A percentile compares a stretch with the other conserved stretches of the same genome.
Conservation (phyloP, 2,888 invertebrate genomes). For the Blomia tropicalis region DNA sequence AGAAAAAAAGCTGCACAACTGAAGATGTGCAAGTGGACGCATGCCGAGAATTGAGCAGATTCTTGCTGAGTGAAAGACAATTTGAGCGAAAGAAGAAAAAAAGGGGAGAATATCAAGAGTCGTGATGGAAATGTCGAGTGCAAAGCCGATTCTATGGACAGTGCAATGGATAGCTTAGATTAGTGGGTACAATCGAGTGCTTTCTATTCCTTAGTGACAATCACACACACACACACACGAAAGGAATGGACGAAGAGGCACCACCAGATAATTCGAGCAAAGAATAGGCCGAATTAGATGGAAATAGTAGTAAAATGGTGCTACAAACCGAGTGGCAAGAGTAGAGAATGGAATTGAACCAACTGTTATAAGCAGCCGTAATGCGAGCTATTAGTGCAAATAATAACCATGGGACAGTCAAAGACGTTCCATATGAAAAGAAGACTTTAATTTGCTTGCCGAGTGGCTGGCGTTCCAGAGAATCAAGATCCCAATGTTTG, state of each 20-base stretch:
- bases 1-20: no score
- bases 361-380: background rate
- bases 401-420: conserved; percentile 14
- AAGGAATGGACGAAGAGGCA: no score
- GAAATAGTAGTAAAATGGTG: background rate
- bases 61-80: background rate
- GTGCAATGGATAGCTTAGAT: conserved; percentile 6
- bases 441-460: conserved; percentile 10
- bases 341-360: background rate
- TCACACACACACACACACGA: background rate
- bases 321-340: background rate
- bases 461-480: background rate
- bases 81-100: background rate
- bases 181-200: conserved; percentile 12
- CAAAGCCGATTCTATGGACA: no score
- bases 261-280: conserved; percentile 9
- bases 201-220: background rate
- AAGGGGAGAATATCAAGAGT: background rate
- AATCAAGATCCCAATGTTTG: background rate
- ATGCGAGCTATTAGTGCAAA: conserved; percentile 7
- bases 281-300: background rate
- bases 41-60: no score
- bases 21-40: no score
- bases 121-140: background rate
- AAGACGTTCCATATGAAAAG: conserved; percentile 4